Evolutionary conservation across 2,797 vertebrate genomes (phyloP), one percentile per base, ranked within the genome.

Genomic region (Pachyuromys duprasi): DNA sequence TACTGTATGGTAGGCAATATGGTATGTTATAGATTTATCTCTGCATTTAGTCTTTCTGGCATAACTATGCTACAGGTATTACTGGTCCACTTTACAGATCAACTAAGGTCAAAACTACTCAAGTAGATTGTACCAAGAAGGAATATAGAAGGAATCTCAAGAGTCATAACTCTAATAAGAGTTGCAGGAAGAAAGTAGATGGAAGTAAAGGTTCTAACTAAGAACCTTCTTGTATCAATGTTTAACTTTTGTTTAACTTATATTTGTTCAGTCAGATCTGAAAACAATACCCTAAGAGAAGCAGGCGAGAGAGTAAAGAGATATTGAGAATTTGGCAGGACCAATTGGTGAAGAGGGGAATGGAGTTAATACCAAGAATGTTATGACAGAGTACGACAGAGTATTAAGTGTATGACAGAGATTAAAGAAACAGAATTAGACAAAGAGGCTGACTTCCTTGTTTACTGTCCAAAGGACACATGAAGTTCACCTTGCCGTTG

Each of bases 341-440:
- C 53, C 70, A 79, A 36, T 42, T 83, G 81, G n/a, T 57, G 57
- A 90, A 82, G 49, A 89, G 49, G 81, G 60, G 24, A 53, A 76
- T 69, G 82, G 92, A 89, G 5, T 45, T 65, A 57, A 81, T 26
- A 88, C 11, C 4, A 62, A 72, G 39, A 14, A 17, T 55, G n/a
- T n/a, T 31, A 74, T 36, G 67, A 88, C 42, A 60, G 60, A 94
- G 86, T 31, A 74, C 33, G 67, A 88, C 42, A 60, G 60, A 94
- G 86, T n/a, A n/a, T n/a, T n/a, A n/a, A n/a, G n/a, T n/a, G n/a
- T 31, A 74, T 36, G 67, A 88, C 42, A 60, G 60, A 94, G 86
- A 72, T 67, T 76, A 86, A 92, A 79, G 67, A 96, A 92, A 86
- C 70, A 74, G 31, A 88, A 86, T 88, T 65, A 97, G 57, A 90